Conservation (phyloP, 2,113 vertebrate genomes). For the Neolamprologus kungweensis region DNA sequence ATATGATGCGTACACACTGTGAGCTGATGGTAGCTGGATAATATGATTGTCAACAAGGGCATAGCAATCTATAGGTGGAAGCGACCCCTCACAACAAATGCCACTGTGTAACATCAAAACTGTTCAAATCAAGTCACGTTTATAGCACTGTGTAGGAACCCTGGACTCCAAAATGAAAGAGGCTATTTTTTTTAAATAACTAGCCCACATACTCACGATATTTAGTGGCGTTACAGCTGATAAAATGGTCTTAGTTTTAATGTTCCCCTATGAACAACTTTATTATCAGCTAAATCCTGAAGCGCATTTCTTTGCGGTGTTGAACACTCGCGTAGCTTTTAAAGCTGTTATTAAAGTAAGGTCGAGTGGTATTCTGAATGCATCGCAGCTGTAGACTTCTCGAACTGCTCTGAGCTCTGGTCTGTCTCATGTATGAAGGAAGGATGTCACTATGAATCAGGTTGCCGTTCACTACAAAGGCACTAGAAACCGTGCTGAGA, state of each 20-base stretch:
- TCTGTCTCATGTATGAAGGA: not conserved
- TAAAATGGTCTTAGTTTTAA: not conserved
- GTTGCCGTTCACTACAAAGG: slow-evolving; percentile 63
- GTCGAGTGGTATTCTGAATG: not conserved
- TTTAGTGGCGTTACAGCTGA: not conserved
- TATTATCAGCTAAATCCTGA: not conserved
- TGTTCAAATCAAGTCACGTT: not conserved
- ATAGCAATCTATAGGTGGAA: not conserved
- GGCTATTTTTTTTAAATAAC: not conserved
- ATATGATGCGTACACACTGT: not conserved
- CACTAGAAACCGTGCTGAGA: slow-evolving; percentile 64
- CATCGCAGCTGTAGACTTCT: not conserved
- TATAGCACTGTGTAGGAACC: not conserved
- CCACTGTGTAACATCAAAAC: not conserved
- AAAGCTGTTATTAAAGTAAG: not conserved
- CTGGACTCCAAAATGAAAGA: not conserved
- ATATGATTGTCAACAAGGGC: slow-evolving; percentile 42
- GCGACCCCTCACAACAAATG: not conserved
- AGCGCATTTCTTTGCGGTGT: not conserved
- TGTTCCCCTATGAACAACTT: not conserved
- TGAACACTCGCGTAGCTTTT: not conserved
- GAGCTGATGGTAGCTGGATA: not conserved
- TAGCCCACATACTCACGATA: not conserved
- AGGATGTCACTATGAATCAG: slow-evolving; percentile 7
- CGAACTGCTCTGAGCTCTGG: not conserved